Percentiles rank a stretch among this genome's conserved stretches.
Evolutionary conservation across 2,797 vertebrate genomes (phyloP).

Genomic region (Australoheros facetus): DNA sequence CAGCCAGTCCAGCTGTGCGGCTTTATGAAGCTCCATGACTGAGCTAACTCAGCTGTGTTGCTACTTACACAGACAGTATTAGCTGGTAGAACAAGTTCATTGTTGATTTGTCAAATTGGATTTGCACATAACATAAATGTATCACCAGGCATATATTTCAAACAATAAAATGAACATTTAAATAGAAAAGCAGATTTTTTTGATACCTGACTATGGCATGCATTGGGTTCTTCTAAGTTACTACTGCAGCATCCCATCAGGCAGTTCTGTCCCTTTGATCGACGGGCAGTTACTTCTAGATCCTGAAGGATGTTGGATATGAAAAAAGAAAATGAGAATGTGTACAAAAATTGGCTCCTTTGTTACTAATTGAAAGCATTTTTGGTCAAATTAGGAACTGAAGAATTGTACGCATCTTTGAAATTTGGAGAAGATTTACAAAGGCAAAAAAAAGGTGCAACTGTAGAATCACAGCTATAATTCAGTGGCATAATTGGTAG

Average conservation of each 20-base stretch:
- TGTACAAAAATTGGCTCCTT: background rate
- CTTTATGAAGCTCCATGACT: background rate
- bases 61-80: background rate
- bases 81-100: background rate
- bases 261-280: conserved; percentile 73
- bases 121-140: background rate
- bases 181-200: background rate
- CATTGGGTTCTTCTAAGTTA: conserved; percentile 76
- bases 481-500: background rate
- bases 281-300: conserved; percentile 60
- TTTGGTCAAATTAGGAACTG: background rate
- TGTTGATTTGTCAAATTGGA: background rate
- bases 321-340: background rate
- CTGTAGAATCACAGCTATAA: background rate
- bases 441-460: background rate
- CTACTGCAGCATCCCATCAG: conserved; percentile 81
- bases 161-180: background rate
- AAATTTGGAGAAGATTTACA: background rate
- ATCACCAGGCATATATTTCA: background rate
- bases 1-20: background rate
- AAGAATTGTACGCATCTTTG: background rate
- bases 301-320: conserved; percentile 62
- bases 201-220: conserved; percentile 80
- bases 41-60: background rate
- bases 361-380: background rate